These are phyloP conservation scores for Mus minutoides DNA, from an alignment of 2,797 vertebrate genomes.

Conservation along the genomic window DNA sequence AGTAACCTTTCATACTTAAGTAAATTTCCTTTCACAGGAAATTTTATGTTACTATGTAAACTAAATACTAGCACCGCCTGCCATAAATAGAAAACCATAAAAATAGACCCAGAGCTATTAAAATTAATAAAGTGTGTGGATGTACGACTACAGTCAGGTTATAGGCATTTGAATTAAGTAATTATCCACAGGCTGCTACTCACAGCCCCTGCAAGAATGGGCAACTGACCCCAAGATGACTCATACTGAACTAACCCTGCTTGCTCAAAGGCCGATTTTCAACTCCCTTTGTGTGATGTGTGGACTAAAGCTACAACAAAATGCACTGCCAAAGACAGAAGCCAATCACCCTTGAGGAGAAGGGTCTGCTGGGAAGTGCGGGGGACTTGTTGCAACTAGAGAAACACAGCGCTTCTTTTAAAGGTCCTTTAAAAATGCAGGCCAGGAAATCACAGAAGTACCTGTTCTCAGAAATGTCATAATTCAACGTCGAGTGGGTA, in stretches of 20 bases:
- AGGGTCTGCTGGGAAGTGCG: slow-evolving; percentile 37
- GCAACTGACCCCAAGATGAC: not conserved
- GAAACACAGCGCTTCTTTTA: slow-evolving; percentile 69
- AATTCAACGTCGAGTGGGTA: slow-evolving; percentile 59
- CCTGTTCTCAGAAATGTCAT: slow-evolving; percentile 75
- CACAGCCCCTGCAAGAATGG: not conserved
- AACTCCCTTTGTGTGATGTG: not conserved
- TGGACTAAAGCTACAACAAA: not conserved
- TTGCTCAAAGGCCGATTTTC: not conserved
- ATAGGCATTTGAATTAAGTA: slow-evolving; percentile 20
- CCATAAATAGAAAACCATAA: slow-evolving; percentile 12
- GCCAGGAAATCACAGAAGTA: slow-evolving; percentile 71
- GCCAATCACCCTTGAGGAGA: not conserved
- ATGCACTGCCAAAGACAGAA: not conserved
- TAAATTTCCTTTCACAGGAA: slow-evolving; percentile 26
- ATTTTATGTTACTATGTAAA: slow-evolving; percentile 27
- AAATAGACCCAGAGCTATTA: slow-evolving; percentile 46
- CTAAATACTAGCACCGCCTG: not conserved
- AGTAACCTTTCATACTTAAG: slow-evolving; percentile 37
- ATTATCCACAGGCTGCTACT: not conserved
- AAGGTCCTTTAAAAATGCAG: slow-evolving; percentile 57
- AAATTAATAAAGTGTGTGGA: slow-evolving; percentile 4
- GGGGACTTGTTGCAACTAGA: slow-evolving; percentile 2
- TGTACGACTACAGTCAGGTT: not conserved
- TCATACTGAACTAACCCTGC: not conserved